Evolutionary conservation across 1,140 invertebrate genomes (phyloP), one percentile per base, ranked within the genome.

Genomic region (Lanistes nyassanus): DNA sequence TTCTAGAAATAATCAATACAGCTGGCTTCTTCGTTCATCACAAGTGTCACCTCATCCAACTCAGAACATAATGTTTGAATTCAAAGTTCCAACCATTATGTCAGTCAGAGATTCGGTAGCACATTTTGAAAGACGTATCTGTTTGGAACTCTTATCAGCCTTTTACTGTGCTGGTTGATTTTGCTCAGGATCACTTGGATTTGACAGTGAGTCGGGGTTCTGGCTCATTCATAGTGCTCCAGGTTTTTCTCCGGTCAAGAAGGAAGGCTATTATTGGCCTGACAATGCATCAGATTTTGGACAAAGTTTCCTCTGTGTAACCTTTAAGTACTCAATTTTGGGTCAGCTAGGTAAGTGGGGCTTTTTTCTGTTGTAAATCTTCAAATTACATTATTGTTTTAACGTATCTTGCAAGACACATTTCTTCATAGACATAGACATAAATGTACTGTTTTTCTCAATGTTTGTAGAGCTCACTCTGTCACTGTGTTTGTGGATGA

Each of bases 211-310:
- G 9, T 91, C 91, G 42, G 96, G 96, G 4, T 92, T 97, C 81
- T 98, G 96, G 96, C 84, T 98, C 58, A 92, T 97, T 26, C 97
- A 98, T 87, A 98, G 96, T 69, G 94, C 97, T 19, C 97, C 97
- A 0, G 91, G 93, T 81, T 98, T 93, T 90, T 95, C 95, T 16
- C 77, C 76, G 4, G 68, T 91, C 31, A 92, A 92, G 19, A 81
- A 84, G 88, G 21, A 87, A 7, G 75, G 85, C 7, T 98, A 97
- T 85, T 85, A 80, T 11, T 98, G 95, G 90, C 95, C 96, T 19
- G 67, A 89, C 0, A 93, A 92, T 4, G 96, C 94, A 0, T 88
- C 88, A 74, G 87, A 89, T 19, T 95, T 94, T 88, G 97, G 96
- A 0, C 97, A 98, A 88, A 94, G 93, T 47, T 94, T 97, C 79